Percentiles rank a stretch among this genome's conserved stretches.
Conservation (phyloP, 2,797 vertebrate species). For the Sebastes paucispinis region DNA sequence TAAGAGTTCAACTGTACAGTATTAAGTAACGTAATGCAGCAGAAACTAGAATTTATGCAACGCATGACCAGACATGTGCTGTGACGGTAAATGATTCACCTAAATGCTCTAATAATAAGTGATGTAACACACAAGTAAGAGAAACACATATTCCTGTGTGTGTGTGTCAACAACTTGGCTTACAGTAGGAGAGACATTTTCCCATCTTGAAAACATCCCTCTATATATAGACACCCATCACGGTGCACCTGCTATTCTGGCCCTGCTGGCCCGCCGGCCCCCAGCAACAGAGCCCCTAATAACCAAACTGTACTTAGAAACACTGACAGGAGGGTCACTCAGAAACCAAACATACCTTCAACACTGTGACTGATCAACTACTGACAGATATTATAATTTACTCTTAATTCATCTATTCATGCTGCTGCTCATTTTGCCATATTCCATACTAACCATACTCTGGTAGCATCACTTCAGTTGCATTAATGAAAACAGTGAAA, state of each 20-base stretch:
- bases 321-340: background rate
- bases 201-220: slow-evolving; percentile 54
- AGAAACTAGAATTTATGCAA: background rate
- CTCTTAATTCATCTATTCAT: background rate
- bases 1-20: background rate
- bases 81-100: background rate
- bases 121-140: background rate
- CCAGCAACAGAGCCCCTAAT: slow-evolving; percentile 80
- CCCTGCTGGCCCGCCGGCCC: slow-evolving; percentile 42
- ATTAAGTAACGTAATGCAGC: background rate
- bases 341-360: slow-evolving; percentile 22
- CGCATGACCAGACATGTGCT: background rate
- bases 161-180: slow-evolving; percentile 43
- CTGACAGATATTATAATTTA: background rate
- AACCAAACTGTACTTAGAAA: slow-evolving; percentile 39
- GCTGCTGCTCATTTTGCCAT: background rate
- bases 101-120: slow-evolving; percentile 16
- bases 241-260: slow-evolving; percentile 73
- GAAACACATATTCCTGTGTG: background rate
- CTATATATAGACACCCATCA: slow-evolving; percentile 71
- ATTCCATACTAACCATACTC: background rate
- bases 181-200: slow-evolving; percentile 48
- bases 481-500: background rate
- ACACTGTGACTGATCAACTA: background rate
- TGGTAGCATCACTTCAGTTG: background rate